Evolutionary conservation across 2,888 invertebrate species (phyloP).

Genomic region (Argyresthia albistria): DNA sequence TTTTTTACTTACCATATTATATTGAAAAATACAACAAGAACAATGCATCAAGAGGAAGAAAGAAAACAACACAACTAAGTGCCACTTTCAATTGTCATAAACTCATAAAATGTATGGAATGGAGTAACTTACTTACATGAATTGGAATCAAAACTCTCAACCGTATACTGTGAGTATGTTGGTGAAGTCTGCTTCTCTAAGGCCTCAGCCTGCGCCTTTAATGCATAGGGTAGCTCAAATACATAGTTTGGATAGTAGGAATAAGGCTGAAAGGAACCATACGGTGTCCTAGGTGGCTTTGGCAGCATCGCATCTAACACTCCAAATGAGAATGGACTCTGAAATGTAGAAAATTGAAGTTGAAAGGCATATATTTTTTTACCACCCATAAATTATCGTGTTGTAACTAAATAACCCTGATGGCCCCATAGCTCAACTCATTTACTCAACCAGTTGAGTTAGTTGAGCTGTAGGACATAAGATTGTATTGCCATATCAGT

Average conservation of each 20-base stretch:
- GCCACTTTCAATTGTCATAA: too few relatives aligned
- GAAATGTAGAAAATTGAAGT: slow-evolving; percentile 17
- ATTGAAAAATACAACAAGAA: too few relatives aligned
- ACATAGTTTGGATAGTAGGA: slow-evolving; percentile 54
- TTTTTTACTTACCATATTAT: too few relatives aligned
- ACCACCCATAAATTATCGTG: not conserved
- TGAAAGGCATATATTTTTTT: not conserved
- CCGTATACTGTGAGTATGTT: slow-evolving; percentile 43
- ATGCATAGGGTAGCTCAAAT: slow-evolving; percentile 54
- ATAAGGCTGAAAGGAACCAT: slow-evolving; percentile 59
- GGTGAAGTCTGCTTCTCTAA: slow-evolving; percentile 28
- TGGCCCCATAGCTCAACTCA: too few relatives aligned
- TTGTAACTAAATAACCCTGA: not conserved
- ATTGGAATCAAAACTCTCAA: slow-evolving; percentile 52
- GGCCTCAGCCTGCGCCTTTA: slow-evolving; percentile 25
- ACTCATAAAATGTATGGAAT: too few relatives aligned
- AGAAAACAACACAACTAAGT: too few relatives aligned
- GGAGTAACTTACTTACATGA: slow-evolving; percentile 38
- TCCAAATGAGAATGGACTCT: slow-evolving; percentile 64
- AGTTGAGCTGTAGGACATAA: too few relatives aligned
- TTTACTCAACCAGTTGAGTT: too few relatives aligned
- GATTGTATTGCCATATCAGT: too few relatives aligned
- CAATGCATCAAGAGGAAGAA: too few relatives aligned
- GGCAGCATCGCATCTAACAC: slow-evolving; percentile 57
- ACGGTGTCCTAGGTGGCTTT: slow-evolving; percentile 35